Percentiles rank a stretch among this genome's conserved stretches.
Evolutionary conservation across 2,113 vertebrate species (phyloP).

Genomic region (Gavialis gangeticus): DNA sequence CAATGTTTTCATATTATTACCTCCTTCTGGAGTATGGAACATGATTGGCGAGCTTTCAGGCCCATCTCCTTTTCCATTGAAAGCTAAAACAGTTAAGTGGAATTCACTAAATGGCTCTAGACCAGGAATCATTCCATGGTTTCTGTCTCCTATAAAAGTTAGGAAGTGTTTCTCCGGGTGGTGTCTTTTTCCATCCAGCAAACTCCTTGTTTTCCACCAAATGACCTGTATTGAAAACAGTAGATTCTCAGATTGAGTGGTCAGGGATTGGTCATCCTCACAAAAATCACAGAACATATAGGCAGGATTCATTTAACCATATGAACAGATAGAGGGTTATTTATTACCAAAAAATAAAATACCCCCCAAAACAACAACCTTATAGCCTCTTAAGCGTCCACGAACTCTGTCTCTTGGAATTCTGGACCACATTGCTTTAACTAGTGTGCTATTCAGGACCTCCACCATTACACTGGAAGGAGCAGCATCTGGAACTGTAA

Average conservation of each 20-base stretch:
- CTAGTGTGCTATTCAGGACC: conserved; percentile 88
- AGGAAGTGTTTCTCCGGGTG: conserved; percentile 86
- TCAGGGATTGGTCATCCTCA: background rate
- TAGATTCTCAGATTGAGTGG: background rate
- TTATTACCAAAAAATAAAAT: background rate
- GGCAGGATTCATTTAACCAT: background rate
- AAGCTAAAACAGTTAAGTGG: conserved; percentile 89
- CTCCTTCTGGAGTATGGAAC: conserved; percentile 97
- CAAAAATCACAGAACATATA: background rate
- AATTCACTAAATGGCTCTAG: conserved; percentile 94
- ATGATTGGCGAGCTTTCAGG: conserved; percentile 87
- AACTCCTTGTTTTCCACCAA: conserved; percentile 92
- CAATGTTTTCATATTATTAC: conserved; percentile 76
- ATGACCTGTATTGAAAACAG: conserved; percentile 82
- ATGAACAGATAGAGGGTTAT: background rate
- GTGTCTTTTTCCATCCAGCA: conserved; percentile 84
- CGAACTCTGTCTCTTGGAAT: conserved; percentile 92
- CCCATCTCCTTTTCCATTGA: conserved; percentile 92
- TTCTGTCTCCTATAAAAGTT: conserved; percentile 85
- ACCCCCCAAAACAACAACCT: conserved; percentile 80
- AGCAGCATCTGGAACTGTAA: conserved; percentile 90
- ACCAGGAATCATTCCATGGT: conserved; percentile 84
- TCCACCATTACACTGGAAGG: conserved; percentile 86
- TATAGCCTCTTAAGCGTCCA: conserved; percentile 94
- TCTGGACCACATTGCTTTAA: conserved; percentile 89